Conservation (phyloP, 2,797 vertebrate species). For the Anabas testudineus region DNA sequence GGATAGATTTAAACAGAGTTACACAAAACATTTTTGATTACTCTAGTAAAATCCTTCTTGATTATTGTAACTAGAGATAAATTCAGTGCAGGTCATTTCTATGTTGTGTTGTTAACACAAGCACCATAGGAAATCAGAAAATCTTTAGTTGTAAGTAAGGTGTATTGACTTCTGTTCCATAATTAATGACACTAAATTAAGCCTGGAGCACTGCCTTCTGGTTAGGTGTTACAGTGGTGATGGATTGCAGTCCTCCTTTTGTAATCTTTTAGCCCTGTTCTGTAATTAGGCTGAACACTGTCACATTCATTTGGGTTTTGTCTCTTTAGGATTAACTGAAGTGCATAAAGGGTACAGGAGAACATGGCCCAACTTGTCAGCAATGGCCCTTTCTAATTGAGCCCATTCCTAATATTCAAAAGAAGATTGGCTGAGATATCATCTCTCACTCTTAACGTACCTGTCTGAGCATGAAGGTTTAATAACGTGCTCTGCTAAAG, state of each 20-base stretch:
- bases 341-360: slow-evolving; percentile 46
- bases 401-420: slow-evolving; percentile 33
- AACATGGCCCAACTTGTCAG: slow-evolving; percentile 80
- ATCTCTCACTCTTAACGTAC: slow-evolving; percentile 49
- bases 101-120: not conserved
- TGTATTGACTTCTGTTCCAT: slow-evolving; percentile 1
- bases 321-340: slow-evolving; percentile 63
- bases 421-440: slow-evolving; percentile 41
- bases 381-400: slow-evolving; percentile 62
- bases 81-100: not conserved
- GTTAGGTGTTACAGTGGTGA: slow-evolving; percentile 17
- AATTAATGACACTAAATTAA: slow-evolving; percentile 36
- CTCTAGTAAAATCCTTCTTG: too few relatives aligned
- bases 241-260: slow-evolving; percentile 30
- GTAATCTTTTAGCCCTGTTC: slow-evolving; percentile 39
- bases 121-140: slow-evolving; percentile 7
- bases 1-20: slow-evolving; percentile 1
- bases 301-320: slow-evolving; percentile 58
- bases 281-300: slow-evolving; percentile 48
- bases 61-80: too few relatives aligned
- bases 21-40: too few relatives aligned
- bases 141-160: slow-evolving; percentile 14
- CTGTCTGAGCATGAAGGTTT: slow-evolving; percentile 76
- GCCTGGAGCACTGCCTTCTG: slow-evolving; percentile 1
- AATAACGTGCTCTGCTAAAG: slow-evolving; percentile 41